Base-by-base conservation (phyloP, 2,113 vertebrate genomes). In the Carettochelys insculpta region DNA sequence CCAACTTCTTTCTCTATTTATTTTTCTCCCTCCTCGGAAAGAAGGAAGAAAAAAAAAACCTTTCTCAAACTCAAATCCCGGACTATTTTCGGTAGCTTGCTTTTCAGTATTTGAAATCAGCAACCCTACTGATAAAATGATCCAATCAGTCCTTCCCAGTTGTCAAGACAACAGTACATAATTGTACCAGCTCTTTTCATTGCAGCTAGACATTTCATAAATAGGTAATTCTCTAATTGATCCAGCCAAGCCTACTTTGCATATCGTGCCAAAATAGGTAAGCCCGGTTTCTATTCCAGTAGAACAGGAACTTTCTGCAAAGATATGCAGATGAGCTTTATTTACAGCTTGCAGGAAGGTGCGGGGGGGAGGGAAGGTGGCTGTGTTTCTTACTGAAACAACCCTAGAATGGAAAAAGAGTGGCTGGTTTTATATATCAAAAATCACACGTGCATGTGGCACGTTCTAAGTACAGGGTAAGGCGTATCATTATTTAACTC, bases 111-210 rank as follows among this genome's bases (percentile, higher is more conserved):
- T 97, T 97, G 96, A 98, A 97, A 97, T 97, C 97, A 97, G 96
- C 96, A 97, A 96, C 95, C 95, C 95, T 97, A 97, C 95, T 96
- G 96, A 98, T 97, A 97, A 97, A 98, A 97, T 96, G 97, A 98
- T 98, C 97, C 97, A 97, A 97, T 98, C 98, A 98, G 97, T 97
- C 97, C 90, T 97, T 97, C 89, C 95, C 96, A 97, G 97, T 98
- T 98, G 98, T 98, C 98, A 98, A 98, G 98, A 98, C 97, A 98
- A 98, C 97, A 98, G 96, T 97, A 98, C 96, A 96, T 98, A 98
- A 98, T 98, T 98, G 97, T 97, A 96, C 96, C 93, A 94, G 96
- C 96, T 98, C 97, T 97, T 97, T 98, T 97, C 97, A 97, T 93
- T 96, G 97, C 97, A 98, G 96, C 95, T 96, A 98, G 97, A 97